These are phyloP conservation scores for Scaptomyza hsui DNA, from an alignment of 1,140 invertebrate species.

Conservation along the genomic window DNA sequence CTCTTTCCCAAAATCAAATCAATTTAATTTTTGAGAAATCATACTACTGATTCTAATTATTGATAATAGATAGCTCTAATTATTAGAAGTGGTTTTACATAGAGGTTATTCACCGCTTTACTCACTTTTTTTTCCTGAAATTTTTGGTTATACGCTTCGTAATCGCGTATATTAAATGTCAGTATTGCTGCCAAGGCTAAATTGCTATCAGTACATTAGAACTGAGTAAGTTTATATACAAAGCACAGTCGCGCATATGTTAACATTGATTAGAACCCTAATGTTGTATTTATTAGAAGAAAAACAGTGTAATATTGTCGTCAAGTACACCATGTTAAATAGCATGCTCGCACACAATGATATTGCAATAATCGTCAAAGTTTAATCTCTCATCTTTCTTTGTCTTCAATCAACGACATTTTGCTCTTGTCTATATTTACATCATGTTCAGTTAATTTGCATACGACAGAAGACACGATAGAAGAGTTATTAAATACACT, in stretches of 20 bases:
- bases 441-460: too few species aligned
- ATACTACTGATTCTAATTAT: too few species aligned
- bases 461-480: too few species aligned
- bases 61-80: too few species aligned
- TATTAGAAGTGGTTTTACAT: background rate
- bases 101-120: background rate
- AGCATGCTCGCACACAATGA: background rate
- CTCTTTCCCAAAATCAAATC: too few species aligned
- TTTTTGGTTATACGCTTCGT: background rate
- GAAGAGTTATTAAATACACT: background rate
- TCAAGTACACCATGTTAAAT: background rate
- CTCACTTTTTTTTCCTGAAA: background rate
- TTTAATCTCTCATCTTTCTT: background rate
- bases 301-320: too few species aligned
- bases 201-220: conserved; percentile 35
- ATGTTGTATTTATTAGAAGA: too few species aligned
- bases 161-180: conserved; percentile 52
- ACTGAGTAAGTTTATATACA: background rate
- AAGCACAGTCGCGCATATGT: conserved; percentile 11
- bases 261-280: conserved; percentile 23
- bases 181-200: conserved; percentile 42
- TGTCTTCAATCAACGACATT: background rate
- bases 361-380: background rate
- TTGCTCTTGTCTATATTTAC: background rate
- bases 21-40: too few species aligned